Evolutionary conservation across 2,113 vertebrate species (phyloP).

Genomic region (Cisticola juncidis): DNA sequence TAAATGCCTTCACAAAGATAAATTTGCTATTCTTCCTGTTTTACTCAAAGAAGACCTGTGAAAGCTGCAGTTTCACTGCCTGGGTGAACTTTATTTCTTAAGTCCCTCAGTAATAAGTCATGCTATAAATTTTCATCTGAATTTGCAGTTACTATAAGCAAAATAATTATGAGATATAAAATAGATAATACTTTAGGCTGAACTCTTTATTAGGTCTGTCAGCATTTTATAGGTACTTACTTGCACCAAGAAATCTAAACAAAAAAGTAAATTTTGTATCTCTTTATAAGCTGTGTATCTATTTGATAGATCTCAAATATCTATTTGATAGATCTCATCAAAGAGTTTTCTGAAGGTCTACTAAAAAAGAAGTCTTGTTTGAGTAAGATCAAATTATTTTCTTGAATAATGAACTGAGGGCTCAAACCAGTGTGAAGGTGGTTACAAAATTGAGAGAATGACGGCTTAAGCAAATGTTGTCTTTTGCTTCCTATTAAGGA

Average conservation of each 20-base stretch:
- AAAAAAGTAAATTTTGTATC: not conserved
- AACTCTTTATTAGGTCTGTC: not conserved
- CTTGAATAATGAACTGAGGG: not conserved
- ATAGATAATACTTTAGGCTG: not conserved
- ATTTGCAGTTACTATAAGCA: not conserved
- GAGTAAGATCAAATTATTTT: not conserved
- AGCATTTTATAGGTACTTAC: not conserved
- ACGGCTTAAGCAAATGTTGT: not conserved
- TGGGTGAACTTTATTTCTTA: not conserved
- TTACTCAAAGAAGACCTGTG: not conserved
- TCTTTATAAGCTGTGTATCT: not conserved
- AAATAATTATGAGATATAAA: not conserved
- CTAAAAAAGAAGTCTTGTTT: not conserved
- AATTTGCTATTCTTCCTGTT: not conserved
- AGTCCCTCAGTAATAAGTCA: not conserved
- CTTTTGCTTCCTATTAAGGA: not conserved
- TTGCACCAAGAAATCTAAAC: not conserved
- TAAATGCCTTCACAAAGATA: not conserved
- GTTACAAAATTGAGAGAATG: not conserved
- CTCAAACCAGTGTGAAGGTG: not conserved
- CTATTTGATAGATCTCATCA: not conserved
- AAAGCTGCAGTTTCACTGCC: not conserved
- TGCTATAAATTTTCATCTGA: not conserved
- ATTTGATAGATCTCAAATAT: not conserved
- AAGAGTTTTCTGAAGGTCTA: not conserved